These are phyloP conservation scores for Teleopsis dalmanni DNA, from an alignment of 1,140 invertebrate species.

Conservation along the genomic window DNA sequence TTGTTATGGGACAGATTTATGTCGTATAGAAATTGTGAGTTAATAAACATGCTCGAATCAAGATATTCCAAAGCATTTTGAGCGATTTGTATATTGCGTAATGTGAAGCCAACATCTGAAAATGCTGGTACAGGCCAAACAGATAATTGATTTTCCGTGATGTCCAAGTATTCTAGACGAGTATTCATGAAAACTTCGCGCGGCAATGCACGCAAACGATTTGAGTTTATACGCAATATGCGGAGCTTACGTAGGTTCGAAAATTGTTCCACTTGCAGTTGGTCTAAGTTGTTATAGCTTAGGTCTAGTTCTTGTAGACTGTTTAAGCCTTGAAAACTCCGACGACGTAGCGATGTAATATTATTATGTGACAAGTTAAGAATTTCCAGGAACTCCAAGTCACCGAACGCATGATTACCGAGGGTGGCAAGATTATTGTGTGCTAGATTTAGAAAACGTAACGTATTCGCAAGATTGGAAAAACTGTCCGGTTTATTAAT, in stretches of 20 bases:
- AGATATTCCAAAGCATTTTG: slow-evolving; percentile 78
- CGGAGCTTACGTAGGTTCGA: slow-evolving; percentile 66
- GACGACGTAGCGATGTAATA: slow-evolving; percentile 61
- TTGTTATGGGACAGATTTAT: slow-evolving; percentile 74
- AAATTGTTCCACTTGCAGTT: slow-evolving; percentile 74
- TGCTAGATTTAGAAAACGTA: slow-evolving; percentile 61
- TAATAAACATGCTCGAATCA: slow-evolving; percentile 78
- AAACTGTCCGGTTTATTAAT: slow-evolving; percentile 59
- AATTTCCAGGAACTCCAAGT: slow-evolving; percentile 61
- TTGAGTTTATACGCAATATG: slow-evolving; percentile 67
- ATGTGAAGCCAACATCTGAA: slow-evolving; percentile 64
- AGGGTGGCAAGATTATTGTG: slow-evolving; percentile 66
- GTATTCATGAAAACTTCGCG: slow-evolving; percentile 75
- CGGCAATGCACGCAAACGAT: slow-evolving; percentile 66
- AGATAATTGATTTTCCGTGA: slow-evolving; percentile 71
- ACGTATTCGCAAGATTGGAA: slow-evolving; percentile 51
- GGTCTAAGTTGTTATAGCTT: slow-evolving; percentile 66
- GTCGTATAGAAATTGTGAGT: slow-evolving; percentile 68
- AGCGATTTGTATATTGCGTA: slow-evolving; percentile 67
- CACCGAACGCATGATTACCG: slow-evolving; percentile 62
- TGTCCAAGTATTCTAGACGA: slow-evolving; percentile 68
- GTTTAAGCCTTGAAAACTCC: slow-evolving; percentile 65
- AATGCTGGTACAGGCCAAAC: slow-evolving; percentile 64
- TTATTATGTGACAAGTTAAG: slow-evolving; percentile 68
- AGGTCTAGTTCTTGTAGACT: slow-evolving; percentile 72